Conservation (phyloP, 2,797 vertebrate genomes). For the Oreonectes daqikongensis region DNA sequence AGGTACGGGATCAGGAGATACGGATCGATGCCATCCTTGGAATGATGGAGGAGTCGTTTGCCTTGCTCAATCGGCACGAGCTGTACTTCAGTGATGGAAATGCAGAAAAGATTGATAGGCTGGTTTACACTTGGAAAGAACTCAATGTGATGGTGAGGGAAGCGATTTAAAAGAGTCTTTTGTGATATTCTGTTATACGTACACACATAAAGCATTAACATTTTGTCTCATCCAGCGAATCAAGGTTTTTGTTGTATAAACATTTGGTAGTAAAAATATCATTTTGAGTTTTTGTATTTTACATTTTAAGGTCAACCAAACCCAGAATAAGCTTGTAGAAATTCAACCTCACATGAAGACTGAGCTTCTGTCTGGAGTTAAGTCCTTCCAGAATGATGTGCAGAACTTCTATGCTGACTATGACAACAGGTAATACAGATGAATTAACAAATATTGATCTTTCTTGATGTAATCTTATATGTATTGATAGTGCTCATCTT, state of each 20-base stretch:
- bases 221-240: background rate
- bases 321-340: slow-evolving; percentile 77
- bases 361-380: slow-evolving; percentile 75
- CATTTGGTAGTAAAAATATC: background rate
- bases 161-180: too few species aligned
- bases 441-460: too few species aligned
- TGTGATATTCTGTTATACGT: too few species aligned
- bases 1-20: slow-evolving; percentile 80
- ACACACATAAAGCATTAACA: background rate
- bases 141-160: slow-evolving; percentile 75
- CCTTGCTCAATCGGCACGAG: slow-evolving; percentile 78
- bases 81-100: slow-evolving; percentile 79
- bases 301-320: slow-evolving; percentile 73
- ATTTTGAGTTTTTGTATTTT: background rate
- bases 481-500: background rate
- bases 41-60: slow-evolving; percentile 83
- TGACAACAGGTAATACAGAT: slow-evolving; percentile 68
- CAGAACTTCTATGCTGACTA: slow-evolving; percentile 77
- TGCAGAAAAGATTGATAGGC: slow-evolving; percentile 79
- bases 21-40: slow-evolving; percentile 76
- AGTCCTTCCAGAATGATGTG: slow-evolving; percentile 70
- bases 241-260: background rate
- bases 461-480: background rate
- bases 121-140: slow-evolving; percentile 83
- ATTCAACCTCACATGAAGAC: slow-evolving; percentile 80